Percentiles rank a stretch among this genome's conserved stretches.
These are phyloP conservation scores for Hipparchia semele DNA, from an alignment of 2,888 invertebrate genomes.

Conservation along the genomic window DNA sequence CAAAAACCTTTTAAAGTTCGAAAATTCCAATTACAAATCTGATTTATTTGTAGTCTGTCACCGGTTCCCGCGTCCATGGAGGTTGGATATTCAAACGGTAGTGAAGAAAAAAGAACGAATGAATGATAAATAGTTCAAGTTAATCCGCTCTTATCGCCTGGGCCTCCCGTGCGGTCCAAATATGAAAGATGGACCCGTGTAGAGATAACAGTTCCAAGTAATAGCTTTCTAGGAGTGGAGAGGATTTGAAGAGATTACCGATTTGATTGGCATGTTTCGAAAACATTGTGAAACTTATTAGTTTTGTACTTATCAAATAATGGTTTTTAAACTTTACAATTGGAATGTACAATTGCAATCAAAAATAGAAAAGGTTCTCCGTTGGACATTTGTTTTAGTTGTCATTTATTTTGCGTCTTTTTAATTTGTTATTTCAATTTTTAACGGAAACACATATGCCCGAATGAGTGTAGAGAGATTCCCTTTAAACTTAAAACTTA, in stretches of 20 bases:
- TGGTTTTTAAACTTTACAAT: not conserved
- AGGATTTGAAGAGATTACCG: conserved; percentile 43
- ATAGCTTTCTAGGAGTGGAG: conserved; percentile 65
- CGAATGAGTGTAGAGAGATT: no score
- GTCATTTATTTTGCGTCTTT: no score
- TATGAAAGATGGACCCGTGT: conserved; percentile 76
- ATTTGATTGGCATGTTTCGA: conserved; percentile 43
- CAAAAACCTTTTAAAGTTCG: not conserved
- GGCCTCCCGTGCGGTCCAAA: conserved; percentile 79
- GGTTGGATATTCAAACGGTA: conserved; percentile 60
- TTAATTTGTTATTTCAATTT: no score
- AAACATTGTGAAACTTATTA: conserved; percentile 30
- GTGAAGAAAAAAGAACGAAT: conserved; percentile 72
- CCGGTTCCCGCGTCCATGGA: conserved; percentile 31
- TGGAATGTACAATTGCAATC: not conserved
- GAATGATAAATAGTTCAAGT: conserved; percentile 80
- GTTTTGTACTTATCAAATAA: conserved; percentile 22
- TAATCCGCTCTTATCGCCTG: conserved; percentile 79
- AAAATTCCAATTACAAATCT: conserved; percentile 24
- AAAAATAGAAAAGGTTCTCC: no score
- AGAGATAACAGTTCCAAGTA: conserved; percentile 76
- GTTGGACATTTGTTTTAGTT: no score
- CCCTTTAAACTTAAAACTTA: no score
- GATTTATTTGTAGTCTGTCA: conserved; percentile 36
- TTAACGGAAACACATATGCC: no score